A percentile compares a stretch with the other conserved stretches of the same genome.
Evolutionary conservation across 2,113 vertebrate species (phyloP).

Genomic region (Salvelinus fontinalis): DNA sequence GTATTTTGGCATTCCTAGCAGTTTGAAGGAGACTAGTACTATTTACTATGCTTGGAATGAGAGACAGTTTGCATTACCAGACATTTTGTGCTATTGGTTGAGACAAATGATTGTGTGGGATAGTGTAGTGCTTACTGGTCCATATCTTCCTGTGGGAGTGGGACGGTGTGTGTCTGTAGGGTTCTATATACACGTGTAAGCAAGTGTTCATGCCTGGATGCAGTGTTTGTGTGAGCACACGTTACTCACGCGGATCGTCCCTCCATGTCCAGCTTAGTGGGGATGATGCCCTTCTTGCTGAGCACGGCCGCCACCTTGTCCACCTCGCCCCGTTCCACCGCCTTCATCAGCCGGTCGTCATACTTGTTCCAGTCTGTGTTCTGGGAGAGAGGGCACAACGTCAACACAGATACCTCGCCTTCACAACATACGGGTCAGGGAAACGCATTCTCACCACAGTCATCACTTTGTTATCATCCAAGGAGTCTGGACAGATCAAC

Average conservation of each 20-base stretch:
- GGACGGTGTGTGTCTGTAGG: neutral
- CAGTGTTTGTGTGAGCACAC: neutral
- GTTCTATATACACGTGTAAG: neutral
- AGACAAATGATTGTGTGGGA: neutral
- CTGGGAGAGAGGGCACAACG: constrained; percentile 50
- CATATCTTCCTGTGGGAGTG: neutral
- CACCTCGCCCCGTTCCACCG: constrained; percentile 91
- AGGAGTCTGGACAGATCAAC: no score
- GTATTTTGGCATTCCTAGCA: constrained; percentile 14
- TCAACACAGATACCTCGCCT: constrained; percentile 1
- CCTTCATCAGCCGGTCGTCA: constrained; percentile 96
- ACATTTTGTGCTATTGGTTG: neutral
- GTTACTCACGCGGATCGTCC: constrained; percentile 93
- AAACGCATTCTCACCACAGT: neutral
- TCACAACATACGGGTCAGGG: neutral
- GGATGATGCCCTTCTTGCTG: constrained; percentile 88
- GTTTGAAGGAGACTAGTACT: neutral
- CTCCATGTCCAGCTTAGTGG: constrained; percentile 92
- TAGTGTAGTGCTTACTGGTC: neutral
- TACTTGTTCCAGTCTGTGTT: constrained; percentile 97
- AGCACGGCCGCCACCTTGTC: constrained; percentile 92
- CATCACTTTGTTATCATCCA: neutral
- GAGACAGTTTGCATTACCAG: constrained; percentile 17
- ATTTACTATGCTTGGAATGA: constrained; percentile 32
- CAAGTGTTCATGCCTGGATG: neutral